phyloP scores from a whole-genome alignment of 92 coral and sea anemone species.

The Heliopora coerulea region DNA sequence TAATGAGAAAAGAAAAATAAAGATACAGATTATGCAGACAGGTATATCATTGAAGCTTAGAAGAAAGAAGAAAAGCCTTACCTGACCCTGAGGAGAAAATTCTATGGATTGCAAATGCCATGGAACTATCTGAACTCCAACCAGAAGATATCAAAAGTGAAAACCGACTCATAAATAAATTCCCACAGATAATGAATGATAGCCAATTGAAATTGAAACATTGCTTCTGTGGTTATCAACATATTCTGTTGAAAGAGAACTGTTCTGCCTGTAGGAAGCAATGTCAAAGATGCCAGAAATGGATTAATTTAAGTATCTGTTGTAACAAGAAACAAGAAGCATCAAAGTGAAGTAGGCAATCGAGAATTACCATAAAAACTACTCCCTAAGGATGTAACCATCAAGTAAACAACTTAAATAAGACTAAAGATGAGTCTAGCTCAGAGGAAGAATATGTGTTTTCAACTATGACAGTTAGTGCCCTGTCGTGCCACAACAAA shows the following conservation, averaged over 20 bases:
- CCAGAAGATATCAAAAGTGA: constrained; percentile 36
- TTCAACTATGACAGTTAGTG: constrained; percentile 15
- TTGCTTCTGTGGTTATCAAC: constrained; percentile 23
- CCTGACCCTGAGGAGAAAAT: constrained; percentile 41
- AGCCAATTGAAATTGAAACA: constrained; percentile 4
- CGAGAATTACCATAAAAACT: too few relatives aligned
- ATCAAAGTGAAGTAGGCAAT: constrained; percentile 6
- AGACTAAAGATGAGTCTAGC: constrained; percentile 3
- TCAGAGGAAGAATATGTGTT: constrained; percentile 35
- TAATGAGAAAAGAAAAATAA: constrained; percentile 34
- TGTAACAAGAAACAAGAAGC: constrained; percentile 6
- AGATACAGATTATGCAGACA: constrained; percentile 49
- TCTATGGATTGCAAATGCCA: constrained; percentile 26
- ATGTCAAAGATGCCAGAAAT: constrained; percentile 18
- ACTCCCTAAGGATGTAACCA: constrained; percentile 18
- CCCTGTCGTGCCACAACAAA: constrained; percentile 8
- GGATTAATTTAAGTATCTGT: not conserved
- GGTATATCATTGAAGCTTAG: constrained; percentile 30
- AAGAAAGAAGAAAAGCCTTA: constrained; percentile 46
- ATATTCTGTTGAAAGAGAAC: constrained; percentile 1
- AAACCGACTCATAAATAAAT: constrained; percentile 16
- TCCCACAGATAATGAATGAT: not conserved
- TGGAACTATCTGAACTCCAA: constrained; percentile 43
- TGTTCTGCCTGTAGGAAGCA: constrained; percentile 15
- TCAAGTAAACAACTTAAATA: constrained; percentile 31